phyloP scores from a whole-genome alignment of 2,113 vertebrate species.

The Amphiprion ocellaris region DNA sequence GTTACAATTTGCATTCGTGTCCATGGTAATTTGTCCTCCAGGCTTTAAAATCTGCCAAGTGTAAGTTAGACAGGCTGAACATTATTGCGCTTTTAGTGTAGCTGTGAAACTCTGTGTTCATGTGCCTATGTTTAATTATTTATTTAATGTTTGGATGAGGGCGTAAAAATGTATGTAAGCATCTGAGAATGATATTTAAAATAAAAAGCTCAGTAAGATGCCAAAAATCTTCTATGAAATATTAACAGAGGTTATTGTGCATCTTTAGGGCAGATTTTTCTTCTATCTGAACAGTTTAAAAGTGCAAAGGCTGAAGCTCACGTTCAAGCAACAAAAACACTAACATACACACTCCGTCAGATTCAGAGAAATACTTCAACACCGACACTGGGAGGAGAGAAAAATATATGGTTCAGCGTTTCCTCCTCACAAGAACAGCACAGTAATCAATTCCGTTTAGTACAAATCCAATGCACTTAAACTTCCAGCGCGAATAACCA shows the following conservation, averaged over 20 bases:
- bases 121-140: no score
- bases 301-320: slow-evolving; percentile 21
- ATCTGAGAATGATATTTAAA: no score
- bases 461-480: slow-evolving; percentile 86
- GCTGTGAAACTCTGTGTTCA: neutral
- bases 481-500: slow-evolving; percentile 81
- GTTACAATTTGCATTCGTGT: slow-evolving; percentile 29
- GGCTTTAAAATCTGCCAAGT: neutral
- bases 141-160: neutral
- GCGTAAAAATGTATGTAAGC: neutral
- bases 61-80: neutral
- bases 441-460: slow-evolving; percentile 83
- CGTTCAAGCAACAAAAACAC: slow-evolving; percentile 1
- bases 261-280: neutral
- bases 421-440: slow-evolving; percentile 74
- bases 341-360: slow-evolving; percentile 41
- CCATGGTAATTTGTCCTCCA: slow-evolving; percentile 11
- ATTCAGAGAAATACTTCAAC: slow-evolving; percentile 55
- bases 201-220: no score
- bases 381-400: slow-evolving; percentile 33
- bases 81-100: neutral
- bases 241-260: neutral
- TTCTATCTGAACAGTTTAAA: slow-evolving; percentile 15
- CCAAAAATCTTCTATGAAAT: neutral
- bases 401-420: slow-evolving; percentile 75